Conservation (phyloP, 2,888 invertebrate species). For the Mythimna pallens region DNA sequence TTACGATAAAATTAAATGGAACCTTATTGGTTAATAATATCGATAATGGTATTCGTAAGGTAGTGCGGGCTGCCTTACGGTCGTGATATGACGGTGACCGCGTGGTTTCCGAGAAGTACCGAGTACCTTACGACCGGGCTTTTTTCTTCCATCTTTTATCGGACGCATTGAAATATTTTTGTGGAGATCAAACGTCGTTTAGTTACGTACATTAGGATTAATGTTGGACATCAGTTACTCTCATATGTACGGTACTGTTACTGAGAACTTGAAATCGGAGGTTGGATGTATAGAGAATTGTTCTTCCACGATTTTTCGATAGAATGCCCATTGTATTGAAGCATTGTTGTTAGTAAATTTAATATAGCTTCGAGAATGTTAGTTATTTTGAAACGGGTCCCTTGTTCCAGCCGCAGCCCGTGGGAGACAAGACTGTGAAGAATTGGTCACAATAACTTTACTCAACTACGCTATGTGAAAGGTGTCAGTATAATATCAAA, state of each 20-base stretch:
- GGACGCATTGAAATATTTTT: constrained; percentile 89
- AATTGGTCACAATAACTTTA: background rate
- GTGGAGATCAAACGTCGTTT: constrained; percentile 89
- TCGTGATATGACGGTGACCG: constrained; percentile 89
- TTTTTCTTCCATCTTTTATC: constrained; percentile 87
- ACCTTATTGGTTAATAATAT: constrained; percentile 60
- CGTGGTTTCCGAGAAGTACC: constrained; percentile 87
- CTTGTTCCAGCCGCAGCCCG: constrained; percentile 17
- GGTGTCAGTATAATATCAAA: background rate
- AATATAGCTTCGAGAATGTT: constrained; percentile 50
- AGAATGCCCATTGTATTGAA: constrained; percentile 72
- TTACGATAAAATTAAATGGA: constrained; percentile 34
- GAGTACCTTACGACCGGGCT: constrained; percentile 85
- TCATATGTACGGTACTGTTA: constrained; percentile 68
- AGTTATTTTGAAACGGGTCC: constrained; percentile 47
- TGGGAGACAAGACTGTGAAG: constrained; percentile 34
- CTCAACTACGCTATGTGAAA: background rate
- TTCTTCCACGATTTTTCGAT: constrained; percentile 73
- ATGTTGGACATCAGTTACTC: constrained; percentile 87
- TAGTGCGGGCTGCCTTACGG: constrained; percentile 76
- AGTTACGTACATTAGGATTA: constrained; percentile 89
- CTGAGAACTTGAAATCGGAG: constrained; percentile 78
- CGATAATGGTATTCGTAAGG: constrained; percentile 63
- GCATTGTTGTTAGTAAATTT: constrained; percentile 60
- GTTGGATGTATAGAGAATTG: constrained; percentile 69